Percentiles rank a stretch among this genome's conserved stretches.
phyloP scores from a whole-genome alignment of 2,888 invertebrate species.

The Drosophila neonasuta region DNA sequence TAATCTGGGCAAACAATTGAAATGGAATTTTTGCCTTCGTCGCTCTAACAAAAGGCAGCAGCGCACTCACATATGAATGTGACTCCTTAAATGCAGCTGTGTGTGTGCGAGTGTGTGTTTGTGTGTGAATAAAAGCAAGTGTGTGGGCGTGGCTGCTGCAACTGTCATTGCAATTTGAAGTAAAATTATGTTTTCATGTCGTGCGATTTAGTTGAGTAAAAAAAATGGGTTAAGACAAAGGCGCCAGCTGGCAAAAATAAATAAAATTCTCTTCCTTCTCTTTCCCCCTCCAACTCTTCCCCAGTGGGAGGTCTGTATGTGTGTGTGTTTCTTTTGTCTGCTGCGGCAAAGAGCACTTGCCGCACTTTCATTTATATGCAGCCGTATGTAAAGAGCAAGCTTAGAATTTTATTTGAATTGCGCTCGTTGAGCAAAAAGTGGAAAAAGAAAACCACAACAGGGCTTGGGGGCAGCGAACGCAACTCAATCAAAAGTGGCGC shows the following conservation, averaged over 20 bases:
- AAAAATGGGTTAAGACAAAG: conserved; percentile 59
- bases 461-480: neutral
- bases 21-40: conserved; percentile 72
- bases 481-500: conserved; percentile 34
- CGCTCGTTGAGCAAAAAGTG: neutral
- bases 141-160: conserved; percentile 66
- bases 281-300: neutral
- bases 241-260: conserved; percentile 56
- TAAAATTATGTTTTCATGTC: conserved; percentile 78
- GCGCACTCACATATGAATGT: conserved; percentile 41
- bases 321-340: conserved; percentile 44
- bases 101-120: conserved; percentile 39
- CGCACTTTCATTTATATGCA: conserved; percentile 35
- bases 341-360: conserved; percentile 36
- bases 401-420: conserved; percentile 33
- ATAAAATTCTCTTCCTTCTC: neutral
- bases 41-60: conserved; percentile 57
- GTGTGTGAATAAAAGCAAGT: conserved; percentile 45
- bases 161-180: conserved; percentile 75
- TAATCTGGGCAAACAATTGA: conserved; percentile 80
- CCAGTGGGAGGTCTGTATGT: neutral
- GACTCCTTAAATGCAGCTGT: conserved; percentile 21
- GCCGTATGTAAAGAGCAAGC: conserved; percentile 40
- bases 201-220: conserved; percentile 62
- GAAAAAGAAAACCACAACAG: conserved; percentile 3